phyloP scores from a whole-genome alignment of 1,140 invertebrate genomes.

The Drosophila melanica region DNA sequence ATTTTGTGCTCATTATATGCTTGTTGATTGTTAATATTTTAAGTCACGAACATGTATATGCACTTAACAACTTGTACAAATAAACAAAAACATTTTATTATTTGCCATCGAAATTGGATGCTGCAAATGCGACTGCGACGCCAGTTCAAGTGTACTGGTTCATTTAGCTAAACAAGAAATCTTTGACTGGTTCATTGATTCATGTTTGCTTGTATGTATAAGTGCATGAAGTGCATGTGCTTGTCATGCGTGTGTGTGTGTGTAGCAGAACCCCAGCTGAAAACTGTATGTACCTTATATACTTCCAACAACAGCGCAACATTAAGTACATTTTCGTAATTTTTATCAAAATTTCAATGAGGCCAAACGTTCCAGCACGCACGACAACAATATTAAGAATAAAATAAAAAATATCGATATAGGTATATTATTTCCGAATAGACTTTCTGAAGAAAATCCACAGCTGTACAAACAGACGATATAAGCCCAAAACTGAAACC shows the following conservation, averaged over 20 bases:
- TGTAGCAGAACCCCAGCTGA: neutral
- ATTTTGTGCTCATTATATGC: constrained; percentile 31
- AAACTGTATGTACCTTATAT: neutral
- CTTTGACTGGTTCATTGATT: constrained; percentile 45
- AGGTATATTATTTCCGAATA: neutral
- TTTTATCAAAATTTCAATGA: too few relatives aligned
- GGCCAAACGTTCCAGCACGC: neutral
- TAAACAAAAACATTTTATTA: constrained; percentile 72
- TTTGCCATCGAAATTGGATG: constrained; percentile 50
- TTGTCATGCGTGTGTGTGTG: neutral
- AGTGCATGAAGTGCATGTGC: neutral
- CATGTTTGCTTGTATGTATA: constrained; percentile 13
- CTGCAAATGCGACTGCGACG: constrained; percentile 57
- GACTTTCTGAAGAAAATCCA: neutral
- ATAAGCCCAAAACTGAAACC: neutral
- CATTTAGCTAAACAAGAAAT: constrained; percentile 14
- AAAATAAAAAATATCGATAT: neutral
- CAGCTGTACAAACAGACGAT: neutral
- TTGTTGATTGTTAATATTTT: constrained; percentile 15
- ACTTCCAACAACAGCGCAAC: neutral
- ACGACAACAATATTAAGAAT: neutral
- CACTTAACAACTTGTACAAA: constrained; percentile 60
- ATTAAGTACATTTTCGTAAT: too few relatives aligned
- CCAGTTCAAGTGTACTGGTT: constrained; percentile 60
- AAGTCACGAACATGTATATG: constrained; percentile 42